phyloP scores from a whole-genome alignment of 2,797 vertebrate species.

The Pipistrellus kuhlii region DNA sequence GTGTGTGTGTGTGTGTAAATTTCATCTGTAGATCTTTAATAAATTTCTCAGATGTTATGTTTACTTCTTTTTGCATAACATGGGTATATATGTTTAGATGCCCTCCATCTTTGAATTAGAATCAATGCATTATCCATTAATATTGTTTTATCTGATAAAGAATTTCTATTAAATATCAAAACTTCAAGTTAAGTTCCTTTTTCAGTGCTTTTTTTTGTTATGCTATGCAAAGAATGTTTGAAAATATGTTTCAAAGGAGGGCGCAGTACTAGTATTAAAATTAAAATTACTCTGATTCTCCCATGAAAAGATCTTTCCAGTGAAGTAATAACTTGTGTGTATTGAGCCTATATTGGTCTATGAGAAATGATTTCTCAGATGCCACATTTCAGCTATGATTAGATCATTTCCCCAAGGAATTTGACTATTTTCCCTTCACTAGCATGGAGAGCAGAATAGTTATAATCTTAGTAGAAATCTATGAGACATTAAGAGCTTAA shows the following conservation, averaged over 20 bases:
- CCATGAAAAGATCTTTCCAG: conserved; percentile 6
- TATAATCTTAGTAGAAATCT: conserved; percentile 66
- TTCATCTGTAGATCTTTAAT: neutral
- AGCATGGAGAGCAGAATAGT: neutral
- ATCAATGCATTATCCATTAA: neutral
- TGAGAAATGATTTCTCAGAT: conserved; percentile 58
- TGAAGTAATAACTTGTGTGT: conserved; percentile 57
- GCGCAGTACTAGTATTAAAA: neutral
- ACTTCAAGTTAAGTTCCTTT: neutral
- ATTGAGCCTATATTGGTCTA: conserved; percentile 52
- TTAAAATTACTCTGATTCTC: conserved; percentile 13
- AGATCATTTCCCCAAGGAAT: conserved; percentile 58
- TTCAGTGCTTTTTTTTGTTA: neutral
- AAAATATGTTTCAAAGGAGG: conserved; percentile 39
- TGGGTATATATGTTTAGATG: neutral
- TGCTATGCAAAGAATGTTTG: neutral
- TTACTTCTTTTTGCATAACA: conserved; percentile 17
- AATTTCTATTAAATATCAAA: neutral
- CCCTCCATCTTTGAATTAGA: neutral
- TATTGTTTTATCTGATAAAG: conserved; percentile 1
- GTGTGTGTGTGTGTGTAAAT: neutral
- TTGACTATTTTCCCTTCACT: conserved; percentile 65
- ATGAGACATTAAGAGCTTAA: conserved; percentile 61
- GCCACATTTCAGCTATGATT: conserved; percentile 62
- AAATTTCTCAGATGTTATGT: neutral